These are phyloP conservation scores for Anolis apletophallus DNA, from an alignment of 2,797 vertebrate species.

Conservation along the genomic window DNA sequence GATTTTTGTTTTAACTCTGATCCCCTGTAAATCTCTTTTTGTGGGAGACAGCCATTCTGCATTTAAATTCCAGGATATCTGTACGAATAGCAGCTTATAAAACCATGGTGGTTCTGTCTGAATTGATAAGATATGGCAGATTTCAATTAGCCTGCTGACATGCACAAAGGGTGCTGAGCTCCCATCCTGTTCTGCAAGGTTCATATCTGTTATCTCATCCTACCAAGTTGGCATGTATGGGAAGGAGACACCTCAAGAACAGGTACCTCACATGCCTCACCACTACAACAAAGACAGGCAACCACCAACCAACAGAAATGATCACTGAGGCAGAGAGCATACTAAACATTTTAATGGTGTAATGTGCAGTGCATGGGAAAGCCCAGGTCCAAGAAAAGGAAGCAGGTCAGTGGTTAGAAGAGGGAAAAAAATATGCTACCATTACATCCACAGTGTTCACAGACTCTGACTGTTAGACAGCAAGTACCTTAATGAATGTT, in stretches of 20 bases:
- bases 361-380: constrained; percentile 51
- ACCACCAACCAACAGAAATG: not conserved
- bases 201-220: not conserved
- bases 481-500: constrained; percentile 98
- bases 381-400: constrained; percentile 58
- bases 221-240: rapidly evolving
- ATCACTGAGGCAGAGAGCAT: constrained; percentile 27
- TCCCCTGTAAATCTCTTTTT: constrained; percentile 7
- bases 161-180: not conserved
- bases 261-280: not conserved
- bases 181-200: not conserved
- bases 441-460: constrained; percentile 80
- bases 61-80: not conserved
- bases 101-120: not conserved
- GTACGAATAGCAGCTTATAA: constrained; percentile 26
- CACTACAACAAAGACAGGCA: not conserved
- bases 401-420: constrained; percentile 67
- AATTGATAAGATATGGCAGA: constrained; percentile 17
- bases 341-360: constrained; percentile 49
- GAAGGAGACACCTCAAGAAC: not conserved
- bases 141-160: constrained; percentile 4
- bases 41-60: not conserved
- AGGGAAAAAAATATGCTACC: constrained; percentile 70
- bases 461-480: constrained; percentile 81
- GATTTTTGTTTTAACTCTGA: constrained; percentile 25